Evolutionary conservation across 2,888 invertebrate genomes (phyloP).

Genomic region (Euphydryas editha): DNA sequence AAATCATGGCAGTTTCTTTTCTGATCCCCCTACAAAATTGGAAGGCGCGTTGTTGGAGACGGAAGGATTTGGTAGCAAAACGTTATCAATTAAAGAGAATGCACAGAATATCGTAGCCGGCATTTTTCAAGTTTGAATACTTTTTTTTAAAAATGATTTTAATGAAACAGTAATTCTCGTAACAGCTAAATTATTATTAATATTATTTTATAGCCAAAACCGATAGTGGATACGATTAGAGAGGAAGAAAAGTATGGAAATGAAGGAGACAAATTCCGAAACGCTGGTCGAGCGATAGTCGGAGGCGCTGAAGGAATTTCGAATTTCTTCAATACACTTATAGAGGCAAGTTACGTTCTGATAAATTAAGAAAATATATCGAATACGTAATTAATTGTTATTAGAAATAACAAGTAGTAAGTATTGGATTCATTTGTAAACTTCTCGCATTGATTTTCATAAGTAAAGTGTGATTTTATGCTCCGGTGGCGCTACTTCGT

Average conservation of each 20-base stretch:
- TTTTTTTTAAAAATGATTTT: slow-evolving; percentile 2
- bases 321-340: slow-evolving; percentile 84
- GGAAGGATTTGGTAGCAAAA: slow-evolving; percentile 71
- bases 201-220: slow-evolving; percentile 84
- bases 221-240: slow-evolving; percentile 88
- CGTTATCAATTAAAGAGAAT: slow-evolving; percentile 70
- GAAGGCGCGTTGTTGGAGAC: slow-evolving; percentile 68
- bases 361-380: not conserved
- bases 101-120: slow-evolving; percentile 67
- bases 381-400: not conserved
- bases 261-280: slow-evolving; percentile 86
- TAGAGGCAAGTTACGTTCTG: slow-evolving; percentile 79
- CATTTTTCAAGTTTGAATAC: slow-evolving; percentile 65
- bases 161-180: not conserved
- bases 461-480: too few relatives aligned
- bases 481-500: too few relatives aligned
- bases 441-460: too few relatives aligned
- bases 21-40: slow-evolving; percentile 52
- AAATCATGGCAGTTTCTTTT: slow-evolving; percentile 55
- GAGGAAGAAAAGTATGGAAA: slow-evolving; percentile 93
- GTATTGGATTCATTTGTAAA: too few relatives aligned
- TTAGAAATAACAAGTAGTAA: not conserved
- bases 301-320: slow-evolving; percentile 87
- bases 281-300: slow-evolving; percentile 85
- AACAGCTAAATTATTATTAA: not conserved